Evolutionary conservation across 2,888 invertebrate genomes (phyloP), one percentile per base, ranked within the genome.

Genomic region (Melinopterus prodromus): DNA sequence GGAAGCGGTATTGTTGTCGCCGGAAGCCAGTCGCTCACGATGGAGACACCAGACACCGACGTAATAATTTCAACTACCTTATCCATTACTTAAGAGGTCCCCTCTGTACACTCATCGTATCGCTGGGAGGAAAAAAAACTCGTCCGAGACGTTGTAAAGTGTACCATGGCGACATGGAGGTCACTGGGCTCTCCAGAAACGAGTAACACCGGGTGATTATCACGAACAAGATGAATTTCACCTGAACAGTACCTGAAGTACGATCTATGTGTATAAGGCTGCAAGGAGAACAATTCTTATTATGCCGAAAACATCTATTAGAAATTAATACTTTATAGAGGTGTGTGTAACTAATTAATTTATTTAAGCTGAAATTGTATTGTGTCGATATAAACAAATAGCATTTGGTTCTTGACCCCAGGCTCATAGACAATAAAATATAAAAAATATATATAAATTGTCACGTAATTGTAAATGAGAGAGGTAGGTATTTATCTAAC

Each of bases 1-100:
- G 80, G 80, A 80, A 80, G 80, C 74, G 69, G 80, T 74, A 80
- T 80, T 80, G 80, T 80, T 80, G 78, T 78, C 80, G 70, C 76
- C 80, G 80, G 80, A 80, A 80, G 70, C 80, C 72, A 80, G 80
- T 77, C 79, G 79, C 79, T 53, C 53, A 77, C 81, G 78, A 78
- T 72, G 79, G 79, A 76, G 79, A 71, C 78, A 77, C 76, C 77
- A 71, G 36, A 37, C 81, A 69, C 69, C 53, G 53, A 53, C 53
- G 53, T 26, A 74, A 74, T 74, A 74, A 35, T 74, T 74, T 74
- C 26, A 71, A 15, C 71, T 53, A 53, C 53, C 53, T 53, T 53
- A 53, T 53, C 53, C 53, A 53, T 53, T 53, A 53, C 53, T 53
- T 53, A 53, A 53, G 53, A 53, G 53, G 53, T 53, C 26, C 26